Percentiles rank a stretch among this genome's conserved stretches.
Evolutionary conservation across 2,797 vertebrate species (phyloP).

Genomic region (Epinephelus malabaricus): DNA sequence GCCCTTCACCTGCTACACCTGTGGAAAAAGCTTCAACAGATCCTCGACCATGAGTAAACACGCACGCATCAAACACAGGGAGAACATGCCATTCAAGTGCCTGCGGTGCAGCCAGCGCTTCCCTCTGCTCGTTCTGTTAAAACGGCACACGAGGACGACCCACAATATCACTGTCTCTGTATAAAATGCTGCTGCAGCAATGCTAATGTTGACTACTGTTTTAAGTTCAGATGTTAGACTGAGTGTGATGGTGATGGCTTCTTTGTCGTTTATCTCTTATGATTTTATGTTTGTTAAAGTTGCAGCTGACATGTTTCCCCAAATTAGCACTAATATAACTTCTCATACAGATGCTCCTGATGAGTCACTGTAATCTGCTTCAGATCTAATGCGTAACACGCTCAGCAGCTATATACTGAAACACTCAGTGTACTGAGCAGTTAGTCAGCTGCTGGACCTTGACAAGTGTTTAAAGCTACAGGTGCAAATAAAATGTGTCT

Average conservation of each 20-base stretch:
- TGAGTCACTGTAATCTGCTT: background rate
- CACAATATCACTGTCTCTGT: background rate
- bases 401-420: background rate
- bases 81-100: conserved; percentile 27
- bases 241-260: background rate
- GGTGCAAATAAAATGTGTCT: background rate
- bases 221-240: background rate
- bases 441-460: background rate
- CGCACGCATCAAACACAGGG: conserved; percentile 16
- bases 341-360: background rate
- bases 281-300: background rate
- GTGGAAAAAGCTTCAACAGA: conserved; percentile 43
- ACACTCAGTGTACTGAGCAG: background rate
- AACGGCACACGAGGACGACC: conserved; percentile 26
- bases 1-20: conserved; percentile 43
- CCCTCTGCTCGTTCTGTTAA: background rate
- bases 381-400: background rate
- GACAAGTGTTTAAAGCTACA: background rate
- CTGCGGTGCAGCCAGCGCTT: conserved; percentile 30
- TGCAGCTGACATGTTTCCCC: background rate
- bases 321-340: background rate
- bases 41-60: conserved; percentile 20
- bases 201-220: background rate
- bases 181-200: background rate
- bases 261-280: background rate